A percentile compares a stretch with the other conserved stretches of the same genome.
phyloP scores from a whole-genome alignment of 2,113 vertebrate species.

The Propithecus coquereli region DNA sequence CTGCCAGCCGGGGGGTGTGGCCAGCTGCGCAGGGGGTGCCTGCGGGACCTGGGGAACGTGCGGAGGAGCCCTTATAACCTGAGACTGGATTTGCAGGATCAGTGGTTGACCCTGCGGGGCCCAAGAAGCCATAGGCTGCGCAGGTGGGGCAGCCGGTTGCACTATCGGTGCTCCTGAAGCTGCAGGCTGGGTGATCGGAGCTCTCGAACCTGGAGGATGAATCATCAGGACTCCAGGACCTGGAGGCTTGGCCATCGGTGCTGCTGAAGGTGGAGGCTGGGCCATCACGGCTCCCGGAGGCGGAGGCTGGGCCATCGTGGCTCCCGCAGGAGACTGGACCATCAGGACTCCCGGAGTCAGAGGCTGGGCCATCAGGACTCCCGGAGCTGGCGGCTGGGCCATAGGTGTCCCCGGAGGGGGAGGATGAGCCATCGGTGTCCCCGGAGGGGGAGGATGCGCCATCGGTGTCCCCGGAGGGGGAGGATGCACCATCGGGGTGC shows the following conservation, averaged over 20 bases:
- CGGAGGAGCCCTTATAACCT: conserved; percentile 61
- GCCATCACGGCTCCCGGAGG: conserved; percentile 64
- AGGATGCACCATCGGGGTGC: conserved; percentile 27
- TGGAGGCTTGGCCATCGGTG: conserved; percentile 50
- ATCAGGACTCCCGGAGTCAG: conserved; percentile 62
- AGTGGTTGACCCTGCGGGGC: conserved; percentile 63
- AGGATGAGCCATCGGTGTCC: conserved; percentile 30
- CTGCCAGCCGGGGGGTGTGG: conserved; percentile 63
- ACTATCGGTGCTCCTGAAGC: conserved; percentile 40
- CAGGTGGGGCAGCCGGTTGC: conserved; percentile 25
- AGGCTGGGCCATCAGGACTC: conserved; percentile 51
- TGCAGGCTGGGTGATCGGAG: conserved; percentile 20
- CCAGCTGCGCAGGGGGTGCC: conserved; percentile 36
- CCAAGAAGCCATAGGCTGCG: conserved; percentile 60
- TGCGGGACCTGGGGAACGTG: conserved; percentile 49
- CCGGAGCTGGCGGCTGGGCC: conserved; percentile 45
- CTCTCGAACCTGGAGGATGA: conserved; percentile 47
- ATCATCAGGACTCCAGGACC: conserved; percentile 63
- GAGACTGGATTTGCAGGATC: conserved; percentile 72
- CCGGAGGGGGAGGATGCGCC: conserved; percentile 32
- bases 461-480: conserved; percentile 49
- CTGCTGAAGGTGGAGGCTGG: conserved; percentile 45
- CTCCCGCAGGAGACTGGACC: conserved; percentile 53
- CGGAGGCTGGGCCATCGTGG: conserved; percentile 65
- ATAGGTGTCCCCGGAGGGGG: conserved; percentile 41